Base-by-base conservation (phyloP, 1,140 invertebrate genomes). In the Lucilia sericata region DNA sequence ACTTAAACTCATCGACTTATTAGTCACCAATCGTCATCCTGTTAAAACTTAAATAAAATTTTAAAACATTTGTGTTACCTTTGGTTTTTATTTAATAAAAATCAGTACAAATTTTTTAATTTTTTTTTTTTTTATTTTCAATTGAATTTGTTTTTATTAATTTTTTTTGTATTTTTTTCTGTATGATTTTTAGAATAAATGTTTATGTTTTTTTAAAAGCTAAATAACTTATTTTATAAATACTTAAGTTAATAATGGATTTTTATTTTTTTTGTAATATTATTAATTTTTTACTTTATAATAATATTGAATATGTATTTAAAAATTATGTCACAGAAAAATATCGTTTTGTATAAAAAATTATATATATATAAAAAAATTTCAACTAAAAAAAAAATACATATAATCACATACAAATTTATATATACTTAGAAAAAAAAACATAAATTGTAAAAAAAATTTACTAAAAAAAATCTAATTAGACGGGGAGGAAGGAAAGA, bases 171-270 rank as follows among this genome's bases (percentile, higher is more conserved):
- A 21, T 82, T 25, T 82, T 82, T 34, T 55, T 70, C 21, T 60
- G 55, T 82, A 47, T 42, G 25, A 21, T 70, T 82, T 30, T 65
- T 82, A 34, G n/a, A 47, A 21, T 65, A 51, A 19, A 36, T 55
- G n/a, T 82, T 55, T 21, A 30, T 82, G 19, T 36, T 82, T 30
- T n/a, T 30, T 82, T 74, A 70, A 82, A 70, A 65, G 82, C 65
- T 82, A 70, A 82, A 70, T 82, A 82, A 70, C 65, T 82, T 82
- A 82, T 82, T 5, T n/a, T 47, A 82, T 82, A 65, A 70, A 65
- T 74, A 70, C 82, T 82, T 82, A 82, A 65, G 25, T 65, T 70
- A 34, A 65, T 82, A 82, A 82, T 82, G 51, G 55, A 65, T 82
- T 82, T 70, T 14, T n/a, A 9, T 82, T 55, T 82, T 70, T 60